A percentile compares a stretch with the other conserved stretches of the same genome.
Conservation (phyloP, 2,113 vertebrate genomes). For the Macquaria ambigua region DNA sequence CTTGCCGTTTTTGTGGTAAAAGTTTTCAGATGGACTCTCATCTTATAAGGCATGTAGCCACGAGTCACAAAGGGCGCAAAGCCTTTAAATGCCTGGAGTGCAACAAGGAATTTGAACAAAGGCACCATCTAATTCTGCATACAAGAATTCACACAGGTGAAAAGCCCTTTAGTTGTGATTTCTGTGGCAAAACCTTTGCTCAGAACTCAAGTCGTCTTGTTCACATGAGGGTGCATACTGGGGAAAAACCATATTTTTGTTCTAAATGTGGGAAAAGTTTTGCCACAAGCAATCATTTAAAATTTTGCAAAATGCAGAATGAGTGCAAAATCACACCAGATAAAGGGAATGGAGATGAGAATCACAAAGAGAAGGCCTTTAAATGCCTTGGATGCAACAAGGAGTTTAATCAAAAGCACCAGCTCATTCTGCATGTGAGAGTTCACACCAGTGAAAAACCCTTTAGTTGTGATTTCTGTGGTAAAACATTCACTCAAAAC, state of each 20-base stretch:
- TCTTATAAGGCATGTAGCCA: constrained; percentile 23
- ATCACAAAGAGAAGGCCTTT: not conserved
- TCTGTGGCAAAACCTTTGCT: constrained; percentile 7
- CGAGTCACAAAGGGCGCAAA: constrained; percentile 27
- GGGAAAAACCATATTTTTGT: constrained; percentile 38
- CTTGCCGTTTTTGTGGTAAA: constrained; percentile 31
- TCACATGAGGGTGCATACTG: no score
- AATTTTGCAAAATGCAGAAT: not conserved
- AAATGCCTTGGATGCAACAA: constrained; percentile 16
- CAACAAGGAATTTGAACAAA: constrained; percentile 36
- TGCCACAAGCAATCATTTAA: constrained; percentile 8
- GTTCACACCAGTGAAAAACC: constrained; percentile 32
- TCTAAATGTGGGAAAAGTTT: constrained; percentile 28
- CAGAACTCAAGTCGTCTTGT: constrained; percentile 10
- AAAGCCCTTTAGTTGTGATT: constrained; percentile 21
- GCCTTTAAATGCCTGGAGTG: constrained; percentile 45
- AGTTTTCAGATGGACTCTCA: not conserved
- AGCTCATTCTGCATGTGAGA: not conserved
- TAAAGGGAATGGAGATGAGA: not conserved
- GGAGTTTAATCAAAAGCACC: not conserved
- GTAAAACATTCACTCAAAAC: constrained; percentile 5
- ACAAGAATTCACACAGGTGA: constrained; percentile 28
- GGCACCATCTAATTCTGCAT: constrained; percentile 9
- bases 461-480: constrained; percentile 26
- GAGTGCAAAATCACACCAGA: not conserved